Conservation (phyloP, 2,113 vertebrate species). For the Bubo bubo region DNA sequence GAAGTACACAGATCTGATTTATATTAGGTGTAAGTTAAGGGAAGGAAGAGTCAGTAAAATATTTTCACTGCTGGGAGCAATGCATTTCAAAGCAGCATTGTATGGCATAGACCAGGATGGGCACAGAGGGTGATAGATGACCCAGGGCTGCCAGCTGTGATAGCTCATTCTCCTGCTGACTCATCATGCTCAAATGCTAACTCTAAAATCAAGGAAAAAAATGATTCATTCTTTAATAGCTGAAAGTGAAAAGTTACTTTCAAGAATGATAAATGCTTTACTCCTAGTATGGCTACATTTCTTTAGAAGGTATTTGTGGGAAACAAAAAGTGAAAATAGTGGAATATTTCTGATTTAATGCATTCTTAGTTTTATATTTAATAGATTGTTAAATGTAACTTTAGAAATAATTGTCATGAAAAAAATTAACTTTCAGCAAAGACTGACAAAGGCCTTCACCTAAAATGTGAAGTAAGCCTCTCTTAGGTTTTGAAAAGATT, state of each 20-base stretch:
- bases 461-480: neutral
- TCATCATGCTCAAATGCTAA: neutral
- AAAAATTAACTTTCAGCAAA: neutral
- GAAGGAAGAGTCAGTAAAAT: neutral
- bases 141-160: neutral
- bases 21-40: neutral
- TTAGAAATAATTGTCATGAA: neutral
- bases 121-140: neutral
- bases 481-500: neutral
- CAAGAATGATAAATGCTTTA: neutral
- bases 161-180: neutral
- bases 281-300: neutral
- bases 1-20: neutral
- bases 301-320: neutral
- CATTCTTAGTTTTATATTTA: neutral
- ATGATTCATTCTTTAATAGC: neutral
- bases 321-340: neutral
- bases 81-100: constrained; percentile 12
- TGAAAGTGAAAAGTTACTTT: neutral
- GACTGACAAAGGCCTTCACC: neutral
- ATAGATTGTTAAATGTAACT: neutral
- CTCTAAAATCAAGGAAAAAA: neutral
- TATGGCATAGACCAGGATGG: neutral
- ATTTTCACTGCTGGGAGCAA: neutral
- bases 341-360: neutral